phyloP scores from a whole-genome alignment of 2,888 invertebrate genomes.

The Thera obeliscata region DNA sequence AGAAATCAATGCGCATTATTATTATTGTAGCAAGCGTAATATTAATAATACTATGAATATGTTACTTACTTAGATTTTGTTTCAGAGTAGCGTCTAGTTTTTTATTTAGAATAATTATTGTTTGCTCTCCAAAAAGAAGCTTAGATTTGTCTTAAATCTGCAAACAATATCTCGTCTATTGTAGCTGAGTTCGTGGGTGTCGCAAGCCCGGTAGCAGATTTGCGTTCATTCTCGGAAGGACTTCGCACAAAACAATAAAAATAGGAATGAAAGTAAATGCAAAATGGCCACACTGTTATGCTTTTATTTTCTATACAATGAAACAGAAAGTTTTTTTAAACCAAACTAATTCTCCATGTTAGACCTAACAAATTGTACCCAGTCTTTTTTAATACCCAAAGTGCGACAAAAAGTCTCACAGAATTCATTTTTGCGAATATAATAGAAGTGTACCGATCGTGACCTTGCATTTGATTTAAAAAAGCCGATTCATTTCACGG shows the following conservation, averaged over 20 bases:
- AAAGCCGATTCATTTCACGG: constrained; percentile 30
- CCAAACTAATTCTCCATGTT: constrained; percentile 1
- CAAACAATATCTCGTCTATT: constrained; percentile 33
- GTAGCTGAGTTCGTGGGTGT: constrained; percentile 30
- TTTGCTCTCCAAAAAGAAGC: background rate
- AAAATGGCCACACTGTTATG: constrained; percentile 43
- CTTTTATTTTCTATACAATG: constrained; percentile 46
- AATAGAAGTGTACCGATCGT: constrained; percentile 1
- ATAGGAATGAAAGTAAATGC: constrained; percentile 55
- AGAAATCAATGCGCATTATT: constrained; percentile 55
- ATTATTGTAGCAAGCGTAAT: constrained; percentile 37
- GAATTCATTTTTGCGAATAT: background rate
- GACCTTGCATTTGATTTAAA: constrained; percentile 14
- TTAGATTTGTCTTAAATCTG: constrained; percentile 1
- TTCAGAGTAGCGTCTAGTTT: background rate
- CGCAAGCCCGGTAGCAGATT: constrained; percentile 55
- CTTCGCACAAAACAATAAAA: constrained; percentile 65
- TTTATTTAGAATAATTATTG: background rate
- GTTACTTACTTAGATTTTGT: no score
- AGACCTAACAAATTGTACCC: constrained; percentile 3
- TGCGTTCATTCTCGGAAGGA: constrained; percentile 67
- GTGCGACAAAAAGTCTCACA: background rate
- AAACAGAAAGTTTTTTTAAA: constrained; percentile 52
- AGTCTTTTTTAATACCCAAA: constrained; percentile 3
- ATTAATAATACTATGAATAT: constrained; percentile 29